These are phyloP conservation scores for Microcaecilia unicolor DNA, from an alignment of 2,797 vertebrate genomes.

Conservation along the genomic window DNA sequence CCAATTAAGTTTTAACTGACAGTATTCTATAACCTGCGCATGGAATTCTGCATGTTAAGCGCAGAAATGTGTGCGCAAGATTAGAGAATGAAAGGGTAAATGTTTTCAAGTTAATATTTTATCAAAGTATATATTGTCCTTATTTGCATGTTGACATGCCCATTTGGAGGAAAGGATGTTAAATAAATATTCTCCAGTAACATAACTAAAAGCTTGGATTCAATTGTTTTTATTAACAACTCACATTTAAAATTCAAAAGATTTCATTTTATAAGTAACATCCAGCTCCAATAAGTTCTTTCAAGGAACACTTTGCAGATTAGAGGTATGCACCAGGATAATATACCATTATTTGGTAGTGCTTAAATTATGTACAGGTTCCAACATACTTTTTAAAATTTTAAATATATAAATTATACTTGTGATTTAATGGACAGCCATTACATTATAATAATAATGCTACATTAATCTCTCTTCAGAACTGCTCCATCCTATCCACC, in stretches of 20 bases:
- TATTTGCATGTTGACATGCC: slow-evolving; percentile 5
- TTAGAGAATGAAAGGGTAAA: no score
- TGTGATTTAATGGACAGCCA: slow-evolving; percentile 38
- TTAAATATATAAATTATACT: slow-evolving; percentile 46
- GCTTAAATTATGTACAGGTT: slow-evolving; percentile 27
- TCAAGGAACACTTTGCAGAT: slow-evolving; percentile 22
- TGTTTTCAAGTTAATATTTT: no score
- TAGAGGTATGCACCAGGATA: slow-evolving; percentile 27
- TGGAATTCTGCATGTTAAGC: no score
- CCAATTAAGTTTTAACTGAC: no score
- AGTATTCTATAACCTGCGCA: no score
- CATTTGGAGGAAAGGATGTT: neutral
- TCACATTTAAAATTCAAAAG: no score
- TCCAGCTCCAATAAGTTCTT: neutral
- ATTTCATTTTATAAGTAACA: slow-evolving; percentile 9
- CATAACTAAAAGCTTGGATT: slow-evolving; percentile 1
- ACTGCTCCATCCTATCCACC: slow-evolving; percentile 21
- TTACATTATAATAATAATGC: slow-evolving; percentile 7
- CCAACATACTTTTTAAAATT: slow-evolving; percentile 11
- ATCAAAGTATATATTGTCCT: no score
- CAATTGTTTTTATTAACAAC: slow-evolving; percentile 24
- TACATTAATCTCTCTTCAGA: slow-evolving; percentile 29
- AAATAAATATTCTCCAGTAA: slow-evolving; percentile 3
- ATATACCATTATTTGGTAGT: slow-evolving; percentile 36
- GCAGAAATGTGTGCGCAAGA: no score